These are phyloP conservation scores for Cuniculus paca DNA, from an alignment of 2,797 vertebrate species.

Conservation along the genomic window DNA sequence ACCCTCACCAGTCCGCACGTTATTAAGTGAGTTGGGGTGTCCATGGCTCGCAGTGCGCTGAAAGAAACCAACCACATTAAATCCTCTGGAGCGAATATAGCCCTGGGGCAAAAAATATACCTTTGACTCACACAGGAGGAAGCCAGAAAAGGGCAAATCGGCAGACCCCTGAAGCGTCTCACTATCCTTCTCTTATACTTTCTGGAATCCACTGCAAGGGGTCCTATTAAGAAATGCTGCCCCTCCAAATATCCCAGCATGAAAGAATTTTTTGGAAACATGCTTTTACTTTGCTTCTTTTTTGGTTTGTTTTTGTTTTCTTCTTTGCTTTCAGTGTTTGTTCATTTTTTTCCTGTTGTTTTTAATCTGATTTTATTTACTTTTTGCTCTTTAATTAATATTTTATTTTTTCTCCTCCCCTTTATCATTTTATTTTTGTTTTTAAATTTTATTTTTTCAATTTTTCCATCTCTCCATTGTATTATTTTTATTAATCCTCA, in stretches of 20 bases:
- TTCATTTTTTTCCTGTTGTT: neutral
- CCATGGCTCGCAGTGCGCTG: neutral
- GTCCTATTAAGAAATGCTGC: neutral
- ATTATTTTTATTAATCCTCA: neutral
- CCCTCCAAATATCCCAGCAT: neutral
- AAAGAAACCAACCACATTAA: neutral
- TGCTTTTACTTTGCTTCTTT: neutral
- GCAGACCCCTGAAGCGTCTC: neutral
- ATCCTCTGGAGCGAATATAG: too few species aligned
- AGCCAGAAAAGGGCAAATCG: neutral
- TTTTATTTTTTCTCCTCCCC: neutral
- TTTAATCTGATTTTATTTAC: neutral
- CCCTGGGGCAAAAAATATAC: neutral
- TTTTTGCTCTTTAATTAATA: neutral
- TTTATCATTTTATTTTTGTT: neutral
- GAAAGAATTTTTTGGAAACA: neutral
- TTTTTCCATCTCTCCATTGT: neutral
- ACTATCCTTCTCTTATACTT: neutral
- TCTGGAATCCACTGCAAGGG: neutral
- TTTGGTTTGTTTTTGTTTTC: neutral
- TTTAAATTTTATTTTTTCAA: neutral
- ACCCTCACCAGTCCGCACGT: neutral
- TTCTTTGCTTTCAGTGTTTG: neutral
- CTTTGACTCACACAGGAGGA: neutral
- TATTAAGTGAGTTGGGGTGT: neutral